Percentiles rank a stretch among this genome's conserved stretches.
These are phyloP conservation scores for Hirtodrosophila histrioides DNA, from an alignment of 2,888 invertebrate genomes.

Conservation along the genomic window DNA sequence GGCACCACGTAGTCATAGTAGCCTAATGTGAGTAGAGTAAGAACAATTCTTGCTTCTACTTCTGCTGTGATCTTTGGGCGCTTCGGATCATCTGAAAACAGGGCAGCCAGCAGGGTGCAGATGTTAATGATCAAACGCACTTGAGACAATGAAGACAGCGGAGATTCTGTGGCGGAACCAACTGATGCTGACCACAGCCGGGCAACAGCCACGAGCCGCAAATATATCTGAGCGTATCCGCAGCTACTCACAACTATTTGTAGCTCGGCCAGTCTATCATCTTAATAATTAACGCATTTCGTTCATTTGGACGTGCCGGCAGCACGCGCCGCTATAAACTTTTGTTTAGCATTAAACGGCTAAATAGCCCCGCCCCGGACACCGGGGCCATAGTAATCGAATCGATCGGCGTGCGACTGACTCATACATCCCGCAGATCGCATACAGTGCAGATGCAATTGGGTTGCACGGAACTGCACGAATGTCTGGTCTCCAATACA, in stretches of 20 bases:
- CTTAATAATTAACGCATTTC: slow-evolving; percentile 71
- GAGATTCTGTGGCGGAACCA: slow-evolving; percentile 33
- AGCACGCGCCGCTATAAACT: slow-evolving; percentile 65
- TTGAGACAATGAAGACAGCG: slow-evolving; percentile 43
- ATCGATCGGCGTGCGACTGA: not conserved
- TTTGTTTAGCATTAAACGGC: slow-evolving; percentile 67
- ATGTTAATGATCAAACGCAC: slow-evolving; percentile 67
- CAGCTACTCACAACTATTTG: slow-evolving; percentile 18
- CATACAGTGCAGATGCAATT: slow-evolving; percentile 11
- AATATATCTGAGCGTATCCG: slow-evolving; percentile 21
- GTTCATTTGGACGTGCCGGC: slow-evolving; percentile 51
- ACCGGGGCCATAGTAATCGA: not conserved
- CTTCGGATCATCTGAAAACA: slow-evolving; percentile 2
- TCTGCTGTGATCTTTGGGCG: not conserved
- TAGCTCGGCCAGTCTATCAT: slow-evolving; percentile 31
- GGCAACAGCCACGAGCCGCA: slow-evolving; percentile 17
- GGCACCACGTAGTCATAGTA: not conserved
- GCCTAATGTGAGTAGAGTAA: not conserved
- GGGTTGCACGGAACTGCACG: not conserved
- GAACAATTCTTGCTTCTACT: no score
- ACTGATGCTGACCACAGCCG: slow-evolving; percentile 45
- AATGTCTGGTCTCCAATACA: not conserved
- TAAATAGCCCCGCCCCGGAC: slow-evolving; percentile 23
- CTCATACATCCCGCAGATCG: no score
- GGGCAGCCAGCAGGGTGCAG: slow-evolving; percentile 13